Evolutionary conservation across 2,888 invertebrate genomes (phyloP).

Genomic region (Habrosyne pyritoides): DNA sequence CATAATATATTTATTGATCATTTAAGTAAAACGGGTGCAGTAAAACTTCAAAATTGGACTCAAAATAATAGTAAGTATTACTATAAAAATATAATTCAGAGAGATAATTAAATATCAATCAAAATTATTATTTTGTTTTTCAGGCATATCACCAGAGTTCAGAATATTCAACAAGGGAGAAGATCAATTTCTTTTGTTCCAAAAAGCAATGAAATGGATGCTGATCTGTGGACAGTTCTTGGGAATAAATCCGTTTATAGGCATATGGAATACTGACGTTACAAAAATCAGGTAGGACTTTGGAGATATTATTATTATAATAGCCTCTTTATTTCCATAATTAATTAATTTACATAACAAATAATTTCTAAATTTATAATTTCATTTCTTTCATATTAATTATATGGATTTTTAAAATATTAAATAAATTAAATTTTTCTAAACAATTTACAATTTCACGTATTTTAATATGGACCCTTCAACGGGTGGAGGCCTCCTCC

Average conservation of each 20-base stretch:
- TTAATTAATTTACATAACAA: too few species aligned
- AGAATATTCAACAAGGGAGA: not conserved
- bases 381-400: too few species aligned
- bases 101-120: not conserved
- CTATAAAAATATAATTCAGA: not conserved
- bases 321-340: too few species aligned
- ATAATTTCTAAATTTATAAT: too few species aligned
- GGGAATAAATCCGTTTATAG: slow-evolving; percentile 52
- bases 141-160: slow-evolving; percentile 11
- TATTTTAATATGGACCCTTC: too few species aligned
- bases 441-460: too few species aligned
- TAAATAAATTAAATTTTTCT: too few species aligned
- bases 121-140: not conserved
- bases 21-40: slow-evolving; percentile 2
- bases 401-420: too few species aligned
- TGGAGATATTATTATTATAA: not conserved
- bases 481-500: too few species aligned
- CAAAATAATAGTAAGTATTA: not conserved
- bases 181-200: slow-evolving; percentile 40
- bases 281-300: slow-evolving; percentile 45
- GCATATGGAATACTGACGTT: slow-evolving; percentile 35
- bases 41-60: slow-evolving; percentile 4
- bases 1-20: not conserved
- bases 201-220: slow-evolving; percentile 46
- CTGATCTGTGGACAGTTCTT: slow-evolving; percentile 45